Conservation (phyloP, 2,113 vertebrate genomes). For the mouse (Mus musculus) region GRCm39 chr14:45913001-45913500, state of each 20-base stretch:
- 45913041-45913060: no score
- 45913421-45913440: neutral
- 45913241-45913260: neutral
- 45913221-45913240: neutral
- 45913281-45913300: neutral
- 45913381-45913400: conserved; percentile 6
- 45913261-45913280: neutral
- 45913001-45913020: no score
- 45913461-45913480: neutral
- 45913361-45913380: neutral
- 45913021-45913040: no score
- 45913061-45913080: no score
- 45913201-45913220: neutral
- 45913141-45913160: conserved; percentile 31
- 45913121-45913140: neutral
- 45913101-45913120: neutral
- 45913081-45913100: no score
- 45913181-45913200: neutral
- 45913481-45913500: neutral
- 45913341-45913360: neutral
- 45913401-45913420: neutral
- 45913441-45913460: neutral
- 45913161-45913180: conserved; percentile 43
- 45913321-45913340: neutral
- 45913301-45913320: neutral